Percentiles rank a stretch among this genome's conserved stretches.
These are phyloP conservation scores for Athripsodes cinereus DNA, from an alignment of 2,888 invertebrate species.

Conservation along the genomic window DNA sequence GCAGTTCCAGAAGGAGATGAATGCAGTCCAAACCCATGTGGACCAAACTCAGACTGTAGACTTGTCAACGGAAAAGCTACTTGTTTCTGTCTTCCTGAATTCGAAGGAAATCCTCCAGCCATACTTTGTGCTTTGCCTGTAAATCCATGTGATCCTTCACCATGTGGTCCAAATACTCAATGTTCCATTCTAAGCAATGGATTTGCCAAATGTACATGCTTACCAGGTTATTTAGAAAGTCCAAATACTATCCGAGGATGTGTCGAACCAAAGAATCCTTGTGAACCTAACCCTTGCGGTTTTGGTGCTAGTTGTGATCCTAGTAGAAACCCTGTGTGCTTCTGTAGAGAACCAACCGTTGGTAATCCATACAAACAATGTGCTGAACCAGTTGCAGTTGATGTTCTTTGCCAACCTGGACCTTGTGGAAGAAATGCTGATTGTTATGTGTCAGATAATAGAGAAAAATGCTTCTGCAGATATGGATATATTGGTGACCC, in stretches of 20 bases:
- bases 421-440: slow-evolving; percentile 79
- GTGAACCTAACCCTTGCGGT: slow-evolving; percentile 79
- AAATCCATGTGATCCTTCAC: slow-evolving; percentile 78
- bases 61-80: slow-evolving; percentile 67
- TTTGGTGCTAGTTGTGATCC: slow-evolving; percentile 74
- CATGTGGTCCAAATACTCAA: slow-evolving; percentile 85
- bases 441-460: slow-evolving; percentile 75
- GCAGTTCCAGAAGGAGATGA: slow-evolving; percentile 83
- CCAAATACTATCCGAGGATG: slow-evolving; percentile 85
- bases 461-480: slow-evolving; percentile 79
- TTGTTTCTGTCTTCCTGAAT: slow-evolving; percentile 85
- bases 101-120: slow-evolving; percentile 76
- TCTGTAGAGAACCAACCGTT: slow-evolving; percentile 73
- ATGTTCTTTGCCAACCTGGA: slow-evolving; percentile 69
- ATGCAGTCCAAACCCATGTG: slow-evolving; percentile 78
- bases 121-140: slow-evolving; percentile 64
- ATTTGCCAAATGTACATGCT: slow-evolving; percentile 82
- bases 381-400: slow-evolving; percentile 52
- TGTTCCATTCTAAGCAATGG: slow-evolving; percentile 72
- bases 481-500: slow-evolving; percentile 73
- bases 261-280: slow-evolving; percentile 70
- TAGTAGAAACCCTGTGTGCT: slow-evolving; percentile 71
- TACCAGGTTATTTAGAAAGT: slow-evolving; percentile 76
- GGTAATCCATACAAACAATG: slow-evolving; percentile 82
- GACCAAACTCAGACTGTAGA: slow-evolving; percentile 76